phyloP scores from a whole-genome alignment of 2,888 invertebrate genomes.

The Drosophila bunnanda region DNA sequence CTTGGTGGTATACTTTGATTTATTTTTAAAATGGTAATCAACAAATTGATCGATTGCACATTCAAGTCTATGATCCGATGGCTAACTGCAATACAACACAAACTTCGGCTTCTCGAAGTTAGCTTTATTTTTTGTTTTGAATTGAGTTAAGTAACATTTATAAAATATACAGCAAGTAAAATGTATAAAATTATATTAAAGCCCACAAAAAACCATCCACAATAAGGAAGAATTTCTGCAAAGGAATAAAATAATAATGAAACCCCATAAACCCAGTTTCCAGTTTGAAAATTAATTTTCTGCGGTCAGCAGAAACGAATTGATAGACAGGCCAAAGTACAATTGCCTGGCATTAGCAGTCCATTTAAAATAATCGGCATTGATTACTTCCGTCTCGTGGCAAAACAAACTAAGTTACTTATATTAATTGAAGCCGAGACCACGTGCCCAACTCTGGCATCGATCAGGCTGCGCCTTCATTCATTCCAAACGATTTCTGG shows the following conservation, averaged over 20 bases:
- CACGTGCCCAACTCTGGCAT: constrained; percentile 42
- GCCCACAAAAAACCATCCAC: background rate
- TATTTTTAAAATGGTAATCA: too few species aligned
- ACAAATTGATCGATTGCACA: too few species aligned
- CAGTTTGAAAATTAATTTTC: constrained; percentile 17
- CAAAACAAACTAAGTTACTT: constrained; percentile 37
- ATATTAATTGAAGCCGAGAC: constrained; percentile 31
- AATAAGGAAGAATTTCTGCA: constrained; percentile 15
- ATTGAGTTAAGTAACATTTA: background rate
- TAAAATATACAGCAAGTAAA: background rate
- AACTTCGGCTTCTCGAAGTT: too few species aligned
- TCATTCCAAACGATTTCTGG: constrained; percentile 17
- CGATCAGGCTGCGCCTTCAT: constrained; percentile 21
- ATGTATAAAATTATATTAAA: background rate
- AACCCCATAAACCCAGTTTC: constrained; percentile 12
- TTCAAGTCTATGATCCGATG: too few species aligned
- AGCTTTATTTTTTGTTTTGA: too few species aligned
- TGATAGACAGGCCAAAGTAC: constrained; percentile 21
- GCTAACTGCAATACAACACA: too few species aligned
- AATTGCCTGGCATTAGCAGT: constrained; percentile 41
- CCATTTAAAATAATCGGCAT: constrained; percentile 44
- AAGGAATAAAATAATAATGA: constrained; percentile 1
- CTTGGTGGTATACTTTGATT: too few species aligned
- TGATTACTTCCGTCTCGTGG: constrained; percentile 47
- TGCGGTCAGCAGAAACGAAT: constrained; percentile 8